Evolutionary conservation across 2,113 vertebrate genomes (phyloP).

Genomic region (Zapus hudsonius): DNA sequence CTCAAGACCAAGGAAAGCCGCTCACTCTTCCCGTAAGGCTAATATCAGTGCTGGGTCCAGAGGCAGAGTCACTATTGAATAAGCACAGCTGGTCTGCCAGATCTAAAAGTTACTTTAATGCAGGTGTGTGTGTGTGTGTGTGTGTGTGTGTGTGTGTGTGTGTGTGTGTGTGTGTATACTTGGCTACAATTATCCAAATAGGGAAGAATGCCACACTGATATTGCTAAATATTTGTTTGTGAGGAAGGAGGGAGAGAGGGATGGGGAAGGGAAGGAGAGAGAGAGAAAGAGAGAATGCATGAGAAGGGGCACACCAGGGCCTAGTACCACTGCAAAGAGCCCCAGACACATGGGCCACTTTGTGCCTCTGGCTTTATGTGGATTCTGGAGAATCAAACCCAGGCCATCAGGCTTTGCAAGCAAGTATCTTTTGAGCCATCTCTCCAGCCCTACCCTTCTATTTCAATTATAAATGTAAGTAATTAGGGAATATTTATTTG

Average conservation of each 20-base stretch:
- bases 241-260: too few relatives aligned
- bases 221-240: neutral
- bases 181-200: constrained; percentile 35
- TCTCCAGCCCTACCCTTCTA: neutral
- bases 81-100: neutral
- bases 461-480: constrained; percentile 15
- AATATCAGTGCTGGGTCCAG: constrained; percentile 3
- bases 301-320: too few relatives aligned
- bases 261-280: too few relatives aligned
- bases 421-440: too few relatives aligned
- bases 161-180: neutral
- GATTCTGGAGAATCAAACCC: too few relatives aligned
- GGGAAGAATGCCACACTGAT: neutral
- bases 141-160: too few relatives aligned
- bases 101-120: constrained; percentile 48
- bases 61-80: constrained; percentile 22
- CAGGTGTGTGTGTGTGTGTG: neutral
- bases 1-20: constrained; percentile 17
- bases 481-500: constrained; percentile 28
- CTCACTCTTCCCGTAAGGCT: neutral
- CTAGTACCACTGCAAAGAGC: too few relatives aligned
- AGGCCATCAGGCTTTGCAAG: too few relatives aligned
- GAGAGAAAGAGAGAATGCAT: too few relatives aligned
- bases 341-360: too few relatives aligned
- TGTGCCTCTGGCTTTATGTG: too few relatives aligned